Percentiles rank a stretch among this genome's conserved stretches.
phyloP scores from a whole-genome alignment of 2,888 invertebrate species.

The Heteromyza rotundicornis region DNA sequence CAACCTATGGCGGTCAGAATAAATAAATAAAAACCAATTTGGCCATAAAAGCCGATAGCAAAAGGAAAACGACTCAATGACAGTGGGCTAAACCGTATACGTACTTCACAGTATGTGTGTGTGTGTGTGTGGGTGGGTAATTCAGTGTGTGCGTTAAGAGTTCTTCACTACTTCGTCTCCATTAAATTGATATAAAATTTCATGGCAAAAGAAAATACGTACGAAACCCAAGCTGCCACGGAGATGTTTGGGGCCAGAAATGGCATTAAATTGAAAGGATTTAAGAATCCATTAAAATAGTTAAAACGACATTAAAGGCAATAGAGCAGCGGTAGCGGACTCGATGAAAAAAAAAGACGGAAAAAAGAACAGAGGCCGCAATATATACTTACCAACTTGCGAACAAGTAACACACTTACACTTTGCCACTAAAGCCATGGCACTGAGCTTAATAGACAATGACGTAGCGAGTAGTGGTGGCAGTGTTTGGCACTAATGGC shows the following conservation, averaged over 20 bases:
- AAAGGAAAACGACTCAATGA: constrained; percentile 2
- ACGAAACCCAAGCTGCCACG: neutral
- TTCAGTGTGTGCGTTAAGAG: neutral
- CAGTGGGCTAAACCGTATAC: neutral
- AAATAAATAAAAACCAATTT: constrained; percentile 9
- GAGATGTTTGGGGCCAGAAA: neutral
- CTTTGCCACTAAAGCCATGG: neutral
- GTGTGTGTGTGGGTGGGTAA: neutral
- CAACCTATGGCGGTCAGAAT: neutral
- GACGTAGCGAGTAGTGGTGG: neutral
- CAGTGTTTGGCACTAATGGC: constrained; percentile 38
- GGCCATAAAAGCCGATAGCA: neutral
- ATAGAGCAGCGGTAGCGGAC: too few species aligned
- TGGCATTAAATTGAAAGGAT: constrained; percentile 42
- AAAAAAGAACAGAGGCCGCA: neutral
- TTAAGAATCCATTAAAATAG: constrained; percentile 56
- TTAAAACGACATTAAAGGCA: constrained; percentile 34
- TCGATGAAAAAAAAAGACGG: neutral
- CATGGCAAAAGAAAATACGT: constrained; percentile 12
- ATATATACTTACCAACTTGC: constrained; percentile 12
- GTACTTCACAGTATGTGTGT: neutral
- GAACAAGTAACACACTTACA: neutral
- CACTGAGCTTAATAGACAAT: neutral
- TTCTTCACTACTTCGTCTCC: constrained; percentile 3
- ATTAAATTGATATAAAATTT: constrained; percentile 24